These are phyloP conservation scores for Chironomus tentans DNA, from an alignment of 2,888 invertebrate genomes.

Conservation along the genomic window DNA sequence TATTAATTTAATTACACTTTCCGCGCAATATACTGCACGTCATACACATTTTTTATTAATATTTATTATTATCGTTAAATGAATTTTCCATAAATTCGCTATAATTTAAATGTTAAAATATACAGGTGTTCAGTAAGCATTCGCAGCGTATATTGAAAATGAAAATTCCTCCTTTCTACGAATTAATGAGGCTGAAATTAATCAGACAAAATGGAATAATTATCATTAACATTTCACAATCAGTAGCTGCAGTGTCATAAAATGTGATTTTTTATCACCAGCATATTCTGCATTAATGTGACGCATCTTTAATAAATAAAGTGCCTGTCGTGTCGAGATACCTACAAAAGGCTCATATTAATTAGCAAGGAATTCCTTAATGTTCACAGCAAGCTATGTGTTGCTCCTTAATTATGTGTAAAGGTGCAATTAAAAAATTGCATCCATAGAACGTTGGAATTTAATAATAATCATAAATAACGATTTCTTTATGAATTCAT, in stretches of 20 bases:
- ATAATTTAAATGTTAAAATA: background rate
- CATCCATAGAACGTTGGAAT: constrained; percentile 9
- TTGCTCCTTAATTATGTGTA: background rate
- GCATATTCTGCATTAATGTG: background rate
- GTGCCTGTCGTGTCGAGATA: background rate
- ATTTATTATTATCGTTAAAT: background rate
- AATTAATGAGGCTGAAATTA: background rate
- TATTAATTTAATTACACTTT: background rate
- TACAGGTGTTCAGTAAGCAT: background rate
- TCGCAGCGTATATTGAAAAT: background rate
- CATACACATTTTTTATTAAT: background rate
- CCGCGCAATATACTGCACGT: background rate
- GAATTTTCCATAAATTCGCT: too few species aligned
- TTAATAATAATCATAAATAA: constrained; percentile 11
- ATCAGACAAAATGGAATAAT: background rate
- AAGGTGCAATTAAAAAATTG: background rate
- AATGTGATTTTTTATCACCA: background rate
- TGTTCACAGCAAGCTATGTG: background rate
- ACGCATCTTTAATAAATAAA: background rate
- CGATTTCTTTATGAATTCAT: background rate
- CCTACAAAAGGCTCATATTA: background rate
- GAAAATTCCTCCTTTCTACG: background rate
- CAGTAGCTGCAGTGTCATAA: background rate
- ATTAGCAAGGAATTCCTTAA: background rate
- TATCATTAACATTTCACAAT: background rate